Percentiles rank a stretch among this genome's conserved stretches.
Evolutionary conservation across 1,140 invertebrate genomes (phyloP).

Genomic region (Popillia japonica): DNA sequence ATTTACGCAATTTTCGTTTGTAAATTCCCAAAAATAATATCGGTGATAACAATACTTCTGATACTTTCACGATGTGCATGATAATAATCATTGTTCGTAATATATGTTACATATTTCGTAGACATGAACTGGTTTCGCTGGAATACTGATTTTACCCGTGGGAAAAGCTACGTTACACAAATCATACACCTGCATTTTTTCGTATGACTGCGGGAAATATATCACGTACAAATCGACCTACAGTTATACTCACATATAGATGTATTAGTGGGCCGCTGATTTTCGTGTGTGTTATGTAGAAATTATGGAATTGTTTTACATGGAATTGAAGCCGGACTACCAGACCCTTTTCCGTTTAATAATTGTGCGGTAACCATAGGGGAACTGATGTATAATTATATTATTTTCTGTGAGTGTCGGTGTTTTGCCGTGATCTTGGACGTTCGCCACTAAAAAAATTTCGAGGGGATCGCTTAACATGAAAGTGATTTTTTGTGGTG

Average conservation of each 20-base stretch:
- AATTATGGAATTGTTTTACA: slow-evolving; percentile 42
- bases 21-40: no score
- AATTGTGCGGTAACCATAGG: slow-evolving; percentile 8
- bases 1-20: no score
- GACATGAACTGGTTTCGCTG: neutral
- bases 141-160: slow-evolving; percentile 44
- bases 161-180: slow-evolving; percentile 40
- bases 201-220: slow-evolving; percentile 43
- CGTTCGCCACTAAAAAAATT: neutral
- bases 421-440: slow-evolving; percentile 2
- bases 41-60: no score
- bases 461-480: neutral
- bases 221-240: slow-evolving; percentile 20
- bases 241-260: slow-evolving; percentile 38
- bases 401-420: neutral
- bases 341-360: slow-evolving; percentile 22
- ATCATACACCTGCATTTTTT: slow-evolving; percentile 45
- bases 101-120: neutral
- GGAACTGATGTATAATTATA: slow-evolving; percentile 25
- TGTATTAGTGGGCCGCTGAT: slow-evolving; percentile 27
- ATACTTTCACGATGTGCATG: no score
- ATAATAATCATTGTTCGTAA: no score
- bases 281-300: slow-evolving; percentile 9
- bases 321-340: slow-evolving; percentile 3
- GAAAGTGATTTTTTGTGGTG: neutral